These are phyloP conservation scores for Macrotrachela quadricornifera DNA, from an alignment of 1,140 invertebrate genomes.

Conservation along the genomic window DNA sequence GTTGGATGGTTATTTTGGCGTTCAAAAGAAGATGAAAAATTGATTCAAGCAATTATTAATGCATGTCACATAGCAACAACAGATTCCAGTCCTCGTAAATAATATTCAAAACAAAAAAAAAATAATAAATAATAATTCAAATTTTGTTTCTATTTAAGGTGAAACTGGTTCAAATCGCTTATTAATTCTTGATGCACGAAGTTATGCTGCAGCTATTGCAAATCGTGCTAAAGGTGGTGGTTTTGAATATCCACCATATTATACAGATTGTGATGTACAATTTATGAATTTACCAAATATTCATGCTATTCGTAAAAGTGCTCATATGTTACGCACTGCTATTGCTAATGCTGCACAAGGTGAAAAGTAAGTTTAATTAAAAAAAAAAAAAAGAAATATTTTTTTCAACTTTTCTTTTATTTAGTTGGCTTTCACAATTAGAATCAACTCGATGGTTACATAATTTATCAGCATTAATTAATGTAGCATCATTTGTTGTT, in stretches of 20 bases:
- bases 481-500: slow-evolving; percentile 45
- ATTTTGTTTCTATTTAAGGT: not conserved
- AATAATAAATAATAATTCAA: no score
- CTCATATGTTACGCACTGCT: slow-evolving; percentile 24
- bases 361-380: no score
- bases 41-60: slow-evolving; percentile 49
- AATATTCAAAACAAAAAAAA: no score
- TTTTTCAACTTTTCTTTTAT: no score
- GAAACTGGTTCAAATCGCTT: slow-evolving; percentile 41
- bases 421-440: slow-evolving; percentile 22
- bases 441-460: slow-evolving; percentile 73
- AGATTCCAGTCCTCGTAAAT: no score
- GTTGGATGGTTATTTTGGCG: slow-evolving; percentile 80
- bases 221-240: slow-evolving; percentile 85
- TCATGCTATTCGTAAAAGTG: slow-evolving; percentile 62
- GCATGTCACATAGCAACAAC: no score
- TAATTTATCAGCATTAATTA: slow-evolving; percentile 57
- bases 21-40: slow-evolving; percentile 59
- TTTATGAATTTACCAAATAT: slow-evolving; percentile 95
- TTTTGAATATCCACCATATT: slow-evolving; percentile 79
- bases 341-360: no score
- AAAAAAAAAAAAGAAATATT: no score
- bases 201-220: slow-evolving; percentile 75
- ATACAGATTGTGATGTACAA: slow-evolving; percentile 71
- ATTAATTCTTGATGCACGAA: slow-evolving; percentile 76